A percentile compares a stretch with the other conserved stretches of the same genome.
phyloP scores from a whole-genome alignment of 2,797 vertebrate genomes.

The Ctenochaetus hawaiiensis region DNA sequence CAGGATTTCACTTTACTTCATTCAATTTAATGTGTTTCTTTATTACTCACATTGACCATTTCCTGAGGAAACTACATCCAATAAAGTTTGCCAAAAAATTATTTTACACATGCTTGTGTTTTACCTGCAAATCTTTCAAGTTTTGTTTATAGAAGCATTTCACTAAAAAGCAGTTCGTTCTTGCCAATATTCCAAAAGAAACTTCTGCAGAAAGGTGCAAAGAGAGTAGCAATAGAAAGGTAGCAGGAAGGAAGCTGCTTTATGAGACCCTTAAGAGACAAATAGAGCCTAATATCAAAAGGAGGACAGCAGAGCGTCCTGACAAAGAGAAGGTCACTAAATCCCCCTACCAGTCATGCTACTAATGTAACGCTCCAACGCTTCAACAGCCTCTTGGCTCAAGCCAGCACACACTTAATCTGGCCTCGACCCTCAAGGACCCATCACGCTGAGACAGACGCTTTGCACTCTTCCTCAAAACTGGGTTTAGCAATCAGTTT shows the following conservation, averaged over 20 bases:
- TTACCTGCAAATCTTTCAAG: neutral
- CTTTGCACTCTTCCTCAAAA: constrained; percentile 46
- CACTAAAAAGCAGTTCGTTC: neutral
- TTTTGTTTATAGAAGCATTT: neutral
- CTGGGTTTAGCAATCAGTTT: constrained; percentile 44
- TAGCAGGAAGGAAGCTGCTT: constrained; percentile 15
- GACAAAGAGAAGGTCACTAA: constrained; percentile 31
- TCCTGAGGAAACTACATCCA: neutral
- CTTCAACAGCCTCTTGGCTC: constrained; percentile 25
- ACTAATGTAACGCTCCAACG: constrained; percentile 34
- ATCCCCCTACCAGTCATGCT: constrained; percentile 27
- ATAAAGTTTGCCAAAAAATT: neutral
- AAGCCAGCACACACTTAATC: constrained; percentile 45
- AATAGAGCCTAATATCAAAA: constrained; percentile 28
- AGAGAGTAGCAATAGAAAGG: neutral
- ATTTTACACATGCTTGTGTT: neutral
- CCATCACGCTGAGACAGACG: constrained; percentile 57
- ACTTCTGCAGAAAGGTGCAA: constrained; percentile 1
- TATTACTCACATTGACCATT: neutral
- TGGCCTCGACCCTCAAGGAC: constrained; percentile 50
- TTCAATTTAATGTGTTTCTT: neutral
- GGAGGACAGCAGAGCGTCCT: constrained; percentile 31
- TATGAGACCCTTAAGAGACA: constrained; percentile 16
- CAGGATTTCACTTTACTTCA: neutral
- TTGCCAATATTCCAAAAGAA: neutral